Base-by-base conservation (phyloP, 1,140 invertebrate species). In the Eumeta japonica region DNA sequence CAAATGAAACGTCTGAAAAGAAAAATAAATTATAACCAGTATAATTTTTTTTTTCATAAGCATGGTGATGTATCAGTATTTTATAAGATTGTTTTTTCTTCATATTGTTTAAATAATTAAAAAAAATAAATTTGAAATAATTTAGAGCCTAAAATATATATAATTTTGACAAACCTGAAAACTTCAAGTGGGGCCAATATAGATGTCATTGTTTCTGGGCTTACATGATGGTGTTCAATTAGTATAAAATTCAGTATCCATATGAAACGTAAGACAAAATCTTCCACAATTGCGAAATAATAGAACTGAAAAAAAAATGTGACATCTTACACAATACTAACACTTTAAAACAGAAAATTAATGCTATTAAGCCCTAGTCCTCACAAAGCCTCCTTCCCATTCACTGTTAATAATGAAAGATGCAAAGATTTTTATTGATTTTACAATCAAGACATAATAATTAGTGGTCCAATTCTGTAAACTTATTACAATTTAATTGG, bases 251-350 rank as follows among this genome's bases (percentile, higher is more conserved):
- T 91, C 9, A 92, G 62, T 0, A 83, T 83, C 97, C 97, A 99
- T 11, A 87, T 83, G 63, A 98, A 97, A 50, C 97, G 81, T 14
- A 99, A 70, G 18, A 98, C 73, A 42, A 97, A 85, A 77, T 99
- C 95, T 77, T 98, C 94, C 29, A 98, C 78, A 36, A 98, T 96
- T 16, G 95, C 96, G 76, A 97, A 93, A 66, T 99, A 99, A 68
- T 94, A 98, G 45, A 81, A 81, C 87, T 90, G 57, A 18, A 77
- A 80, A 58, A 28, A 58, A 46, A 55, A 41, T 54, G 43, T n/a
- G n/a, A n/a, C n/a, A n/a, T n/a, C n/a, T n/a, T n/a, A n/a, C n/a
- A n/a, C n/a, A n/a, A n/a, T n/a, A n/a, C n/a, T n/a, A n/a, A n/a
- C n/a, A n/a, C n/a, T n/a, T n/a, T n/a, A n/a, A n/a, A n/a, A n/a